These are phyloP conservation scores for Tipula confusa DNA, from an alignment of 2,888 invertebrate species.

Conservation along the genomic window DNA sequence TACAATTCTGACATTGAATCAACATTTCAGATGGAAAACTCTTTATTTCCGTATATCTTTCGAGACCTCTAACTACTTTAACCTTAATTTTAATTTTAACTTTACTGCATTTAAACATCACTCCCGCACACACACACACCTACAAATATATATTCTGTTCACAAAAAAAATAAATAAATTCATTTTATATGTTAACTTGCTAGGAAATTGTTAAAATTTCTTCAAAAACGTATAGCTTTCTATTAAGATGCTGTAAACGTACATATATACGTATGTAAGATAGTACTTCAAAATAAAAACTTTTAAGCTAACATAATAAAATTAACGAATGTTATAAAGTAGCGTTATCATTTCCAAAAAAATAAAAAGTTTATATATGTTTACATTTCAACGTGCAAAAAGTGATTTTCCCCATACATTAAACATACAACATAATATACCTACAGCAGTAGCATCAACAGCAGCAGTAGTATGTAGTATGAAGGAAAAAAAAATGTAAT, in stretches of 20 bases:
- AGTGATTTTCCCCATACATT: background rate
- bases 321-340: background rate
- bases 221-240: background rate
- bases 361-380: background rate
- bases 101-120: no score
- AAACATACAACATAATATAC: background rate
- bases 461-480: no score
- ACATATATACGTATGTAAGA: background rate
- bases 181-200: background rate
- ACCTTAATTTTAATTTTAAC: no score
- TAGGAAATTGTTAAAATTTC: background rate
- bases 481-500: background rate
- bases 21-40: no score
- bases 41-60: no score
- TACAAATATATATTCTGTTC: no score
- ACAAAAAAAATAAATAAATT: no score
- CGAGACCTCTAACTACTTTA: no score
- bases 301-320: background rate
- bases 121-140: background rate
- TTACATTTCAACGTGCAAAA: background rate
- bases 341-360: background rate
- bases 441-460: background rate
- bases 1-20: no score
- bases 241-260: background rate
- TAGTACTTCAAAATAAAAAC: background rate